Percentiles rank a stretch among this genome's conserved stretches.
Evolutionary conservation across 2,888 invertebrate genomes (phyloP).

Genomic region (Amaurobius ferox): DNA sequence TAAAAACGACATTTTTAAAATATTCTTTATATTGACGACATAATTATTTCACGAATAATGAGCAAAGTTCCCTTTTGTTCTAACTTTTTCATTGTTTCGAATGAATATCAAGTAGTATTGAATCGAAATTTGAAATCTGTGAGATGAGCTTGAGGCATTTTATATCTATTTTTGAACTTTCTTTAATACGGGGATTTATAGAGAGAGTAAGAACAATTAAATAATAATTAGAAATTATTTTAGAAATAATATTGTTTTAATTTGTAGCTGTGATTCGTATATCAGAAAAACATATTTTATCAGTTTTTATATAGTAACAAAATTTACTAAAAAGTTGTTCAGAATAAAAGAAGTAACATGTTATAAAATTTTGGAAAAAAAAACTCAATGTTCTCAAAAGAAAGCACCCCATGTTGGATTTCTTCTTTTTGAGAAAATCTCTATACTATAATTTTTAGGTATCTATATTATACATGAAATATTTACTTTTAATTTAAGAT

Average conservation of each 20-base stretch:
- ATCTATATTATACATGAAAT: too few relatives aligned
- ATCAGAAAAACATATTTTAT: too few relatives aligned
- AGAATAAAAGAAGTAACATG: too few relatives aligned
- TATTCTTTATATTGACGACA: conserved; percentile 30
- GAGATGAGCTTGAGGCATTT: conserved; percentile 41
- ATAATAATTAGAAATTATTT: conserved; percentile 1
- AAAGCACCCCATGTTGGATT: too few relatives aligned
- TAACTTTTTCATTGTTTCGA: conserved; percentile 44
- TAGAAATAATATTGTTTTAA: background rate
- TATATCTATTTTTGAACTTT: background rate
- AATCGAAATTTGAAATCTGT: background rate
- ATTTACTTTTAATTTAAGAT: too few relatives aligned
- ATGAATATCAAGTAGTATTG: conserved; percentile 28
- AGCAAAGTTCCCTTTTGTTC: conserved; percentile 53
- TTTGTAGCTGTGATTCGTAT: too few relatives aligned
- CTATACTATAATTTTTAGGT: too few relatives aligned
- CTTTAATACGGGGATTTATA: background rate
- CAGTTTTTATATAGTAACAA: too few relatives aligned
- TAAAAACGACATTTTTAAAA: conserved; percentile 19
- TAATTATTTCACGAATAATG: conserved; percentile 66
- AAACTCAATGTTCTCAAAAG: too few relatives aligned
- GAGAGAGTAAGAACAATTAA: background rate
- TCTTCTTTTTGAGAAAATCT: too few relatives aligned
- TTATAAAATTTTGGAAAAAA: too few relatives aligned
- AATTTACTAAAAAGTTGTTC: too few relatives aligned